Conservation (phyloP, 2,888 invertebrate genomes). For the Leptura quadrifasciata region DNA sequence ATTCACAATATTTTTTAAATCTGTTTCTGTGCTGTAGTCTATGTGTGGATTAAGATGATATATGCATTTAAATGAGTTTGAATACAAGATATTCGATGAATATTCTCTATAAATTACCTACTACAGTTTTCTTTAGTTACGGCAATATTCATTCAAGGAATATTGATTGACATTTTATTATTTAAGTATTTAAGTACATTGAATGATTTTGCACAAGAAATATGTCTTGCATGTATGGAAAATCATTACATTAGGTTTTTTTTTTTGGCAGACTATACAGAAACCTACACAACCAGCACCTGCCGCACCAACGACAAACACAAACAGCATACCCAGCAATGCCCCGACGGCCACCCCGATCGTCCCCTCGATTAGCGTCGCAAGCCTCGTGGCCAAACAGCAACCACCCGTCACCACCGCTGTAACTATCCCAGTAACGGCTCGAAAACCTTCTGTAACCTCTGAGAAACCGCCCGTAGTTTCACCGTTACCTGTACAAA, state of each 20-base stretch:
- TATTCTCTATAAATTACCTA: too few relatives aligned
- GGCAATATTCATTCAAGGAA: too few relatives aligned
- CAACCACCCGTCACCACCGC: constrained; percentile 46
- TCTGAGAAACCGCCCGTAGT: constrained; percentile 66
- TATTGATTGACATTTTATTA: too few relatives aligned
- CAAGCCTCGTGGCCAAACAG: constrained; percentile 65
- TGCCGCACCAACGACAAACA: constrained; percentile 59
- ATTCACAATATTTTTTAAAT: too few relatives aligned
- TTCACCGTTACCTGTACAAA: constrained; percentile 62
- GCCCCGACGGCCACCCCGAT: constrained; percentile 54
- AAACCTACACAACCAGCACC: constrained; percentile 61
- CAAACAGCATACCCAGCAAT: constrained; percentile 58
- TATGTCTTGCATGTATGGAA: constrained; percentile 33
- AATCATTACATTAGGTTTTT: constrained; percentile 40
- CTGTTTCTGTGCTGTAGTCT: too few relatives aligned
- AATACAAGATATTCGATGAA: too few relatives aligned
- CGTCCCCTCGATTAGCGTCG: constrained; percentile 51
- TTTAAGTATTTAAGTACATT: not conserved
- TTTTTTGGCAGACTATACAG: constrained; percentile 62
- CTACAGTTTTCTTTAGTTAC: too few relatives aligned
- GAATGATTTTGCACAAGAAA: not conserved
- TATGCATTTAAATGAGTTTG: too few relatives aligned
- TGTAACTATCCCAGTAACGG: constrained; percentile 49
- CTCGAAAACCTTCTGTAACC: constrained; percentile 47
- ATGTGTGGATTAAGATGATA: too few relatives aligned